Evolutionary conservation across 2,797 vertebrate species (phyloP).

Genomic region (Neopelma chrysocephalum): DNA sequence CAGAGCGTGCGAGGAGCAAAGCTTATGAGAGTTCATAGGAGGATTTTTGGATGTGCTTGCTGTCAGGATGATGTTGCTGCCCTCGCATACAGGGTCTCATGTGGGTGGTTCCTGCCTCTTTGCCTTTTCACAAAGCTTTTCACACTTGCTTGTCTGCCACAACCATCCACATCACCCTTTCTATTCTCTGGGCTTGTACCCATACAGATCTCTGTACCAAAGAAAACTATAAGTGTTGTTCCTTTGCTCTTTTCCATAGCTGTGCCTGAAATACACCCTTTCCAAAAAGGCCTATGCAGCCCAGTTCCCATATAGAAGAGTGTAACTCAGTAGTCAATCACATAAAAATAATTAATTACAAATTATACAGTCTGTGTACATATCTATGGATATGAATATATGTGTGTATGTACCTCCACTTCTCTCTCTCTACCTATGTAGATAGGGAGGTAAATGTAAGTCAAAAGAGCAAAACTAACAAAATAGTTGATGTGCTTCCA

Average conservation of each 20-base stretch:
- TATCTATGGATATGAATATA: not conserved
- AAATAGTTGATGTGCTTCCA: not conserved
- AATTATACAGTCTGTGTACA: not conserved
- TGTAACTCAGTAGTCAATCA: not conserved
- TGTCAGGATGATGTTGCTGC: not conserved
- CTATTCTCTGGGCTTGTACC: not conserved
- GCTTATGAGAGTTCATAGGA: not conserved
- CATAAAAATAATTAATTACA: not conserved
- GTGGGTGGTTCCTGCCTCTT: not conserved
- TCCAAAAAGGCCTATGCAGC: not conserved
- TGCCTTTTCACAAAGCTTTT: not conserved
- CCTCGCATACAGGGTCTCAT: fast-evolving
- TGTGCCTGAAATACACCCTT: not conserved
- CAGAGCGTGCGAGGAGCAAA: fast-evolving
- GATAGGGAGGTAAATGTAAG: not conserved
- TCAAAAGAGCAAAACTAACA: not conserved
- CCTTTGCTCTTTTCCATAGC: not conserved
- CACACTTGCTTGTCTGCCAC: not conserved
- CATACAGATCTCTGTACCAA: not conserved
- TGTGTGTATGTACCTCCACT: not conserved
- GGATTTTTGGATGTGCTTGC: not conserved
- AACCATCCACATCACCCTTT: not conserved
- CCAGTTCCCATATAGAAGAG: not conserved
- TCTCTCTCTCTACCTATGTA: not conserved
- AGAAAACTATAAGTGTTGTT: not conserved